These are phyloP conservation scores for Elanus axillaris DNA, from an alignment of 2,113 vertebrate species.

Conservation along the genomic window DNA sequence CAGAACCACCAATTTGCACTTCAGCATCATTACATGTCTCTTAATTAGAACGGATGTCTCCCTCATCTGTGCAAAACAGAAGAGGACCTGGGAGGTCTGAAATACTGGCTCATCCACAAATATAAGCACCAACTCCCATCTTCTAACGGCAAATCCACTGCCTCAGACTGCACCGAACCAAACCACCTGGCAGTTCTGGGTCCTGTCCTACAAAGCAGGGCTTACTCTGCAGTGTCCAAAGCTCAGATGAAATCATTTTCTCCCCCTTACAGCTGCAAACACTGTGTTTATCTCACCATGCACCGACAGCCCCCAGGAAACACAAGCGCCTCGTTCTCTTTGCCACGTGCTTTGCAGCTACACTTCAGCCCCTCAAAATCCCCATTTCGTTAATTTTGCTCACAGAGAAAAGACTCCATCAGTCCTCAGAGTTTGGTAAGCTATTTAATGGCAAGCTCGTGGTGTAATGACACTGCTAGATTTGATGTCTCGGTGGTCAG, in stretches of 20 bases:
- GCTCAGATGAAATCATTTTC: background rate
- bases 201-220: background rate
- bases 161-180: background rate
- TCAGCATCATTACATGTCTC: background rate
- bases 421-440: slow-evolving; percentile 32
- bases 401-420: slow-evolving; percentile 6
- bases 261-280: background rate
- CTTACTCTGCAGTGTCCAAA: background rate
- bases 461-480: slow-evolving; percentile 18
- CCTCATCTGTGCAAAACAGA: background rate
- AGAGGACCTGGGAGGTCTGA: background rate
- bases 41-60: slow-evolving; percentile 3
- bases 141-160: background rate
- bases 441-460: slow-evolving; percentile 69
- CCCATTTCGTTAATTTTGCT: background rate
- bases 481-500: background rate
- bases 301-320: background rate
- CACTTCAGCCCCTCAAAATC: background rate
- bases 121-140: background rate
- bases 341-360: accelerated
- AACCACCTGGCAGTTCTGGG: background rate
- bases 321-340: background rate
- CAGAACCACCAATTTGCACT: background rate
- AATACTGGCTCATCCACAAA: background rate
- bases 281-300: background rate